A percentile compares a stretch with the other conserved stretches of the same genome.
phyloP scores from a whole-genome alignment of 2,888 invertebrate genomes.

The Iselma pallidipennis region DNA sequence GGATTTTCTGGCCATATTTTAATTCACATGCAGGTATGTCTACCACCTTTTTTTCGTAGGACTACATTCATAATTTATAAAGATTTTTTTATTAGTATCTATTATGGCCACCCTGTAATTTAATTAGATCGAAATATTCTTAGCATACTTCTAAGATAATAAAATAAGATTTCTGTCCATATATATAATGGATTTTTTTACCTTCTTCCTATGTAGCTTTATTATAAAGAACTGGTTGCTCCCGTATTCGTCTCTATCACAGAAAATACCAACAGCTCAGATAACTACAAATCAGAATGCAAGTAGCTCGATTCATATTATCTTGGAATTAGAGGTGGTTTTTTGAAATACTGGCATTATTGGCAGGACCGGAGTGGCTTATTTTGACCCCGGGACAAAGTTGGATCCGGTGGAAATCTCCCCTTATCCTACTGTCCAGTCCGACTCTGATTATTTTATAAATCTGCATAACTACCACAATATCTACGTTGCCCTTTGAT shows the following conservation, averaged over 20 bases:
- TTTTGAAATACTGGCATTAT: too few species aligned
- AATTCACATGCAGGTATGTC: neutral
- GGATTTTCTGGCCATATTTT: too few species aligned
- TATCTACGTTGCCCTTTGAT: too few species aligned
- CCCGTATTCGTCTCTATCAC: neutral
- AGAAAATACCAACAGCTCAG: neutral
- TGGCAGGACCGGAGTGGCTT: too few species aligned
- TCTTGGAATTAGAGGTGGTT: too few species aligned
- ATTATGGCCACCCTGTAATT: slow-evolving; percentile 1
- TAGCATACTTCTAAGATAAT: neutral
- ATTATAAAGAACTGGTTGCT: neutral
- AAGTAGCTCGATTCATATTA: too few species aligned
- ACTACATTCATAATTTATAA: neutral
- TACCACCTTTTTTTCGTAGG: neutral
- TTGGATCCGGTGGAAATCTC: too few species aligned
- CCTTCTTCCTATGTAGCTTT: too few species aligned
- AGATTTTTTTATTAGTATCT: neutral
- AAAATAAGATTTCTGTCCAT: neutral
- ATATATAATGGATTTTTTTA: neutral
- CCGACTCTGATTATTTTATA: too few species aligned
- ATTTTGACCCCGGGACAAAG: too few species aligned
- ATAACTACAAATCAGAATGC: neutral
- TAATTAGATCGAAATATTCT: neutral
- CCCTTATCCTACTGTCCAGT: too few species aligned
- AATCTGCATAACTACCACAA: too few species aligned